Base-by-base conservation (phyloP, 2,113 vertebrate species). In the Agapornis roseicollis region DNA sequence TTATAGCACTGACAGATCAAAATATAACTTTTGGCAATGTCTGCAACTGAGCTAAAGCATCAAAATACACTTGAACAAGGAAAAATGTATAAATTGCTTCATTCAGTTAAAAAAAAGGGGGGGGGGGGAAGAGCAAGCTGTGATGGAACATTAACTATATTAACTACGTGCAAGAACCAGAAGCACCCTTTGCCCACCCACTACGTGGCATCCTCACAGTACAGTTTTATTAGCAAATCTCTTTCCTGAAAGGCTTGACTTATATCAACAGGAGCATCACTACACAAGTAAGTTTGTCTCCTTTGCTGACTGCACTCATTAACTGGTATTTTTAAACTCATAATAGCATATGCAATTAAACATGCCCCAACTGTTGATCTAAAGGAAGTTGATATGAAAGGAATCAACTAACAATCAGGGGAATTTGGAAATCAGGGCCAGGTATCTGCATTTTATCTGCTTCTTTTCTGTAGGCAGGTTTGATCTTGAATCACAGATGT, bases 21-120 rank as follows among this genome's bases (percentile, higher is more conserved):
- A 95, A 86, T 20, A 71, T 22, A 74, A 64, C 33, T 96, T 85
- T 68, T 90, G 89, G 89, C 95, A 96, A 63, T 6, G 63, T 41
- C 73, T 78, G 39, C 56, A 90, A 86, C 78, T 39, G 55, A 95
- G 80, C 33, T 88, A 92, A 91, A 95, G 29, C 0, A 11, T 31
- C 76, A 90, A 50, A 37, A 58, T 39, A 58, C 15, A 70, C 37
- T 65, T 90, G 52, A 85, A 77, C 18, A 76, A 77, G 66, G 49
- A 83, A 60, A 78, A 58, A 31, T 61, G 28, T 33, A 88, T 25
- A 58, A 93, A 78, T 42, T 73, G 42, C 15, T 60, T 56, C 29
- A 56, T 14, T 53, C 4, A 1, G 1, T 47, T 63, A 15, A 39
- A 39, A 90, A 82, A 74, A 60, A 5, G 16, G 25, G 13, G 49